A percentile compares a stretch with the other conserved stretches of the same genome.
Conservation (phyloP, 2,888 invertebrate genomes). For the Metellina segmentata region DNA sequence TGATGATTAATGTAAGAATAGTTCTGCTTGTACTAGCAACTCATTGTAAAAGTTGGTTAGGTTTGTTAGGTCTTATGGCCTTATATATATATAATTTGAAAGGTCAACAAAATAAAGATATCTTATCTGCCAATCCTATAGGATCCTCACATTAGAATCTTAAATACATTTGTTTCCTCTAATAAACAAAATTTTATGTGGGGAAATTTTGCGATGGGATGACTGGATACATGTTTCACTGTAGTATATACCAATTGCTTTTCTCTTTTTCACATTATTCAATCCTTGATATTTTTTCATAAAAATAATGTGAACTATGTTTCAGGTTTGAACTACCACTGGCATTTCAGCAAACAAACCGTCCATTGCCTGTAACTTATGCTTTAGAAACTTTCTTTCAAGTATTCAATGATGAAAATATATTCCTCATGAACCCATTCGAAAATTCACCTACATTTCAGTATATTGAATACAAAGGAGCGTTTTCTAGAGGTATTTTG, state of each 20-base stretch:
- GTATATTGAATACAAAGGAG: conserved; percentile 80
- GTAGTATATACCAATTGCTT: background rate
- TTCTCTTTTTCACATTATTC: no score
- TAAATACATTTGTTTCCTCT: background rate
- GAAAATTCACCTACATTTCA: conserved; percentile 77
- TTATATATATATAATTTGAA: no score
- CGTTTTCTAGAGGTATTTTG: conserved; percentile 79
- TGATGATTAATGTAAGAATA: no score
- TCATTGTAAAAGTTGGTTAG: no score
- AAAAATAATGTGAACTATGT: background rate
- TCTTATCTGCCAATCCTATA: no score
- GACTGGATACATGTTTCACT: background rate
- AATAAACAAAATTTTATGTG: background rate
- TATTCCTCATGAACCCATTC: conserved; percentile 80
- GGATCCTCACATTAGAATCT: no score
- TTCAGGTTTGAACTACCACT: conserved; percentile 80
- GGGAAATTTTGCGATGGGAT: background rate
- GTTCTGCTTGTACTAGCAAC: no score
- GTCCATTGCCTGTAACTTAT: conserved; percentile 81
- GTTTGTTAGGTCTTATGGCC: no score
- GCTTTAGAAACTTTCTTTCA: conserved; percentile 81
- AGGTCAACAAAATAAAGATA: no score
- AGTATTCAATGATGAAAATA: conserved; percentile 80
- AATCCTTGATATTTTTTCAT: no score
- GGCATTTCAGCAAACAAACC: conserved; percentile 81